Evolutionary conservation across 2,888 invertebrate genomes (phyloP).

Genomic region (Monoplex corrugatus): DNA sequence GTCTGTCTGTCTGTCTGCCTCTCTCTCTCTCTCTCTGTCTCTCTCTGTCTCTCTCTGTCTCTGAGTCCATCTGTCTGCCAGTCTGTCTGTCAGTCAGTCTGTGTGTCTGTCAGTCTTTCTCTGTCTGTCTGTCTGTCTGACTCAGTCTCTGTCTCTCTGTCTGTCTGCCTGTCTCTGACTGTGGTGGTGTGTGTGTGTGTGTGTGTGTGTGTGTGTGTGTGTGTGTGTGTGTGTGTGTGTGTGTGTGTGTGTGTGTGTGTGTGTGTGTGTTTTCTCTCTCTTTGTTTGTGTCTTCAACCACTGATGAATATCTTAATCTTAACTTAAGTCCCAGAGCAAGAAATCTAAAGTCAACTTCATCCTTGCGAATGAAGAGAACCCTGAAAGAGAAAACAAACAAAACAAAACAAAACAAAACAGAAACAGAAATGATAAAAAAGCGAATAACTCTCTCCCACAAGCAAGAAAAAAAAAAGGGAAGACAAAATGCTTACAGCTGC

Average conservation of each 20-base stretch:
- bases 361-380: too few species aligned
- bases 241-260: neutral
- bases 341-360: too few species aligned
- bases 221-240: slow-evolving; percentile 17
- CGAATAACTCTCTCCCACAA: neutral
- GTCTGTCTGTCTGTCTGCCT: slow-evolving; percentile 12
- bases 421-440: too few species aligned
- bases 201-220: neutral
- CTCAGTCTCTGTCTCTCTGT: neutral
- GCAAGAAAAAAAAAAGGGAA: neutral
- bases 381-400: too few species aligned
- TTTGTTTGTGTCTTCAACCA: too few species aligned
- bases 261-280: too few species aligned
- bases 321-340: too few species aligned
- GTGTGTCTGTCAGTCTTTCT: neutral
- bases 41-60: neutral
- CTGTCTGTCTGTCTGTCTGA: neutral
- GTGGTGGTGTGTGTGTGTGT: neutral
- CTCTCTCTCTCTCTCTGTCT: neutral
- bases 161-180: slow-evolving; percentile 16
- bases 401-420: too few species aligned
- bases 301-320: too few species aligned
- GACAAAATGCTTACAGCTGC: too few species aligned
- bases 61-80: neutral
- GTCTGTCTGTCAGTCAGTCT: neutral